These are phyloP conservation scores for Caerostris darwini DNA, from an alignment of 1,140 invertebrate genomes.

Conservation along the genomic window DNA sequence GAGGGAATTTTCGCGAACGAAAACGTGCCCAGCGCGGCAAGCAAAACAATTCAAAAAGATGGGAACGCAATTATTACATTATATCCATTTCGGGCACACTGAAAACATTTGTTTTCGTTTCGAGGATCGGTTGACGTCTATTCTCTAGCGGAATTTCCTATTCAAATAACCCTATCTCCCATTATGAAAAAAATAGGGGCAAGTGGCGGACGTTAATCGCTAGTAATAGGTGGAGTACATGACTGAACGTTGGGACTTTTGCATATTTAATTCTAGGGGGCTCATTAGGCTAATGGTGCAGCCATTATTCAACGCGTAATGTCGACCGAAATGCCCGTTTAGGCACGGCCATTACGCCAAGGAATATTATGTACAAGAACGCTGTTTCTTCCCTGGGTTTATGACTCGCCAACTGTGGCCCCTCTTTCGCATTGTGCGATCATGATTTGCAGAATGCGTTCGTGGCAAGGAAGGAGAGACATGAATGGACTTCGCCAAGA, in stretches of 20 bases:
- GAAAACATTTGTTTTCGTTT: constrained; percentile 60
- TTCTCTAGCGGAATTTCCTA: constrained; percentile 44
- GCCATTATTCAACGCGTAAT: constrained; percentile 49
- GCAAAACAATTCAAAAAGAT: not conserved
- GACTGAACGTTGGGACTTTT: constrained; percentile 30
- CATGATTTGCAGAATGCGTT: constrained; percentile 5
- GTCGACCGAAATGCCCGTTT: constrained; percentile 66
- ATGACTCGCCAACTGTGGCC: constrained; percentile 23
- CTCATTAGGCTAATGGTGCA: constrained; percentile 69
- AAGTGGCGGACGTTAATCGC: constrained; percentile 67
- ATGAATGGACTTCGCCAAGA: not conserved
- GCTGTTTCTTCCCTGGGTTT: constrained; percentile 13
- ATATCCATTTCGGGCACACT: constrained; percentile 23
- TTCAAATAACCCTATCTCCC: not conserved
- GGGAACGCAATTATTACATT: constrained; percentile 58
- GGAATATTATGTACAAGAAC: constrained; percentile 36
- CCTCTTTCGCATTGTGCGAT: not conserved
- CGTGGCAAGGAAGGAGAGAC: not conserved
- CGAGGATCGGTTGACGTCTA: constrained; percentile 14
- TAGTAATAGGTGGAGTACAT: constrained; percentile 62
- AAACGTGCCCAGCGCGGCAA: not conserved
- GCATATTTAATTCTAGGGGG: constrained; percentile 67
- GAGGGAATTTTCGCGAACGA: too few species aligned
- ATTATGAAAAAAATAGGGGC: constrained; percentile 47
- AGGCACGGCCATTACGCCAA: constrained; percentile 49